A percentile compares a stretch with the other conserved stretches of the same genome.
Conservation (phyloP, 2,888 invertebrate genomes). For the Eupelmus urozonus region DNA sequence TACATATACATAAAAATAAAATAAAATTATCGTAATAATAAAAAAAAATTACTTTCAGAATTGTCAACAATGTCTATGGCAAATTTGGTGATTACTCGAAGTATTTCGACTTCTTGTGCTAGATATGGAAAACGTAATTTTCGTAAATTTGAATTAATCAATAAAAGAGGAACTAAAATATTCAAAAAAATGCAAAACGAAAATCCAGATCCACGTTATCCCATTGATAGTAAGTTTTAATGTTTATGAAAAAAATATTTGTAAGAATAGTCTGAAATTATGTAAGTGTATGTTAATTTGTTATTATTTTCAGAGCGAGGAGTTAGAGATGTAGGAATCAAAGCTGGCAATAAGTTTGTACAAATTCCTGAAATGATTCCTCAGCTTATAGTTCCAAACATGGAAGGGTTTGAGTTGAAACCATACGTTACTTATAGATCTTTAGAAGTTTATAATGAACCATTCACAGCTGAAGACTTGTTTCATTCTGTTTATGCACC, state of each 20-base stretch:
- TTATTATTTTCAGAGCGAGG: constrained; percentile 81
- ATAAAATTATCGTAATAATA: neutral
- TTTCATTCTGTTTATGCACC: constrained; percentile 89
- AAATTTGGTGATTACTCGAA: constrained; percentile 74
- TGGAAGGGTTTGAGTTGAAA: constrained; percentile 89
- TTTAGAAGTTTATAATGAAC: constrained; percentile 85
- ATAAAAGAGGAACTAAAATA: constrained; percentile 85
- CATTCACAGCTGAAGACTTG: constrained; percentile 90
- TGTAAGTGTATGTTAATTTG: constrained; percentile 41
- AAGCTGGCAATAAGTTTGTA: constrained; percentile 80
- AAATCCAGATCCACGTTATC: constrained; percentile 81
- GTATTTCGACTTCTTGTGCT: constrained; percentile 79
- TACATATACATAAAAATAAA: neutral
- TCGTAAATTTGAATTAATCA: constrained; percentile 86
- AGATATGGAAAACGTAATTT: constrained; percentile 88
- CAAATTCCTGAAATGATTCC: constrained; percentile 92
- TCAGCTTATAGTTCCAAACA: constrained; percentile 93
- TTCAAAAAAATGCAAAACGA: constrained; percentile 81
- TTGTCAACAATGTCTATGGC: constrained; percentile 64
- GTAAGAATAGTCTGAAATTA: neutral
- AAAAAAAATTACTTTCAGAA: constrained; percentile 1
- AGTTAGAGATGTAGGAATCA: constrained; percentile 82
- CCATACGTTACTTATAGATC: constrained; percentile 96
- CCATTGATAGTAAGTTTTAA: constrained; percentile 81
- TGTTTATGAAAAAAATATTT: constrained; percentile 9